These are phyloP conservation scores for Argentina silus DNA, from an alignment of 2,797 vertebrate genomes.

Conservation along the genomic window DNA sequence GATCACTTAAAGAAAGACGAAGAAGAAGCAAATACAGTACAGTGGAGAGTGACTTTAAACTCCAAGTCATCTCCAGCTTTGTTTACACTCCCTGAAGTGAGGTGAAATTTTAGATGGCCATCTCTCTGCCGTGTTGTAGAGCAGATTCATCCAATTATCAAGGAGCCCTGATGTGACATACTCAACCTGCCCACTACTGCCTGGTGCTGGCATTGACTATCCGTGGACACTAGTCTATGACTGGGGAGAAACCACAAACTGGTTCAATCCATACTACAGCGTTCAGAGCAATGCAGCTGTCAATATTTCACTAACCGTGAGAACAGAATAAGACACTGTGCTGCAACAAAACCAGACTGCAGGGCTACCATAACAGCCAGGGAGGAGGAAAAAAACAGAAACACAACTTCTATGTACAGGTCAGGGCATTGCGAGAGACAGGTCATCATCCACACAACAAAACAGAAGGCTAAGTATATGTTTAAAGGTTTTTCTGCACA, in stretches of 20 bases:
- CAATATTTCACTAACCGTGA: conserved; percentile 39
- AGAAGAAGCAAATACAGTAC: conserved; percentile 36
- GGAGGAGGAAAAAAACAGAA: neutral
- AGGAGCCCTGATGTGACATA: conserved; percentile 68
- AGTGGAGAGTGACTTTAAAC: conserved; percentile 61
- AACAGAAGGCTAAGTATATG: neutral
- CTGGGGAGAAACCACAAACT: conserved; percentile 56
- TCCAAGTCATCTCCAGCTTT: conserved; percentile 64
- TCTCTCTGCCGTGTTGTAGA: conserved; percentile 64
- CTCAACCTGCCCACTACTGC: conserved; percentile 23
- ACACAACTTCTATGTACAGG: neutral
- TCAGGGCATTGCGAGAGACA: neutral
- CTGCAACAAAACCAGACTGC: neutral
- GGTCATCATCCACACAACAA: neutral
- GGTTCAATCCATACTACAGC: conserved; percentile 61
- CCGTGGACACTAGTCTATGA: conserved; percentile 2
- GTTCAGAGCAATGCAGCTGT: conserved; percentile 52
- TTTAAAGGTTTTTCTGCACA: neutral
- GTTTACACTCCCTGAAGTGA: conserved; percentile 72
- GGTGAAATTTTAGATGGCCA: conserved; percentile 71
- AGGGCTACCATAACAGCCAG: neutral
- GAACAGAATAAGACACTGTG: conserved; percentile 1
- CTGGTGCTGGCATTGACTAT: conserved; percentile 50
- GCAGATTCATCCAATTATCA: conserved; percentile 75
- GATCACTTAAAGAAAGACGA: conserved; percentile 27